These are phyloP conservation scores for Sarcophilus harrisii DNA, from an alignment of 2,797 vertebrate species.

Conservation along the genomic window DNA sequence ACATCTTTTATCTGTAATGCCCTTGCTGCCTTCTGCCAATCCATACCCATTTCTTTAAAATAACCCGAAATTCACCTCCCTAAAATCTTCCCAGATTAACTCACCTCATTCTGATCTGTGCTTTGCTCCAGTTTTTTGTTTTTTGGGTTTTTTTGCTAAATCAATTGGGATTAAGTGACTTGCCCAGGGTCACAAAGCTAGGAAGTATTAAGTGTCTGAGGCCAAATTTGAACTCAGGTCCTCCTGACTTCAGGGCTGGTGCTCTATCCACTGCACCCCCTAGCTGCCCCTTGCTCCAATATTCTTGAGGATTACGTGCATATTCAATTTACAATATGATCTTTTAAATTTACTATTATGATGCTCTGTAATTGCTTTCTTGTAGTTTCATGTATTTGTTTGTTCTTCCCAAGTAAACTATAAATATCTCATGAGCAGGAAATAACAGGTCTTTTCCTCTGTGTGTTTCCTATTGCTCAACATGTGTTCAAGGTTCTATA, in stretches of 20 bases:
- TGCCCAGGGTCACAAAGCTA: too few species aligned
- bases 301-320: neutral
- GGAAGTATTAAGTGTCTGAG: too few species aligned
- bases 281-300: neutral
- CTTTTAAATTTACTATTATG: neutral
- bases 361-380: neutral
- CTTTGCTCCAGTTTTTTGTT: neutral
- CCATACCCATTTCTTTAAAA: neutral
- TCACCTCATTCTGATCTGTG: neutral
- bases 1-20: neutral
- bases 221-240: too few species aligned
- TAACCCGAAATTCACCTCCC: neutral
- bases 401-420: neutral
- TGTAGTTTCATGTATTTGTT: neutral
- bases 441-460: neutral
- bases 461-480: neutral
- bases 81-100: neutral
- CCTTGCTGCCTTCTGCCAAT: neutral
- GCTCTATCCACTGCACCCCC: too few species aligned
- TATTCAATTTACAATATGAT: neutral
- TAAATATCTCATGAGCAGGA: neutral
- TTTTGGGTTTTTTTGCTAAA: too few species aligned
- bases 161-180: neutral
- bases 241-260: too few species aligned
- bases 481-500: neutral